Percentiles rank a stretch among this genome's conserved stretches.
phyloP scores from a whole-genome alignment of 2,888 invertebrate genomes.

The Apodemia mormo region DNA sequence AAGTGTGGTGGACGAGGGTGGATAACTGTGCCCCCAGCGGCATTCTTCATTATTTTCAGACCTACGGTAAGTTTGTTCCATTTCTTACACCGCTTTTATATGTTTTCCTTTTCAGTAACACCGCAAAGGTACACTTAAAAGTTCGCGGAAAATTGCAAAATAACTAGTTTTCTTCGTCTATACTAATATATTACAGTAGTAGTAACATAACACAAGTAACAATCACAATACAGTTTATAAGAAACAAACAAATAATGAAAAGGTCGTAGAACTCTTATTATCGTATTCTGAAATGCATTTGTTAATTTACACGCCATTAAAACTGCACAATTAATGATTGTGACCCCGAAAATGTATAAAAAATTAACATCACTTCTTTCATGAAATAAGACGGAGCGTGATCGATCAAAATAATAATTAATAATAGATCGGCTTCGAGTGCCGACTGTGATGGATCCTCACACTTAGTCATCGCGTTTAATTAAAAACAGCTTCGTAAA shows the following conservation, averaged over 20 bases:
- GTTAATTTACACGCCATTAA: conserved; percentile 39
- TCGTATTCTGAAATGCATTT: conserved; percentile 8
- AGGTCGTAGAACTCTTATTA: background rate
- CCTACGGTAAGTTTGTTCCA: no score
- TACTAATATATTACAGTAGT: no score
- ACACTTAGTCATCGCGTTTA: conserved; percentile 79
- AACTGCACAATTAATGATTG: conserved; percentile 64
- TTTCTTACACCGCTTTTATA: no score
- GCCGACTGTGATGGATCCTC: conserved; percentile 70
- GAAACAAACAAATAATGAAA: background rate
- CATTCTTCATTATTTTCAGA: no score
- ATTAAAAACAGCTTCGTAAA: conserved; percentile 75
- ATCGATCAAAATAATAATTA: conserved; percentile 81
- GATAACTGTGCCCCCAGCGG: no score
- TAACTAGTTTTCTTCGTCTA: no score
- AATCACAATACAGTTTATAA: no score
- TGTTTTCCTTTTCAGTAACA: no score
- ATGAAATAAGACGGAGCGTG: conserved; percentile 74
- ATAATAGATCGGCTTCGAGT: conserved; percentile 70
- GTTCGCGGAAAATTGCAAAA: no score
- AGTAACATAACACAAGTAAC: no score
- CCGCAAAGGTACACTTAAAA: no score
- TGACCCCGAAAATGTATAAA: conserved; percentile 51
- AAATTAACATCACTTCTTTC: conserved; percentile 61
- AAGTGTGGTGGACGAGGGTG: no score